Evolutionary conservation across 2,113 vertebrate species (phyloP), one percentile per base, ranked within the genome.

Genomic region (Brachyistius frenatus): DNA sequence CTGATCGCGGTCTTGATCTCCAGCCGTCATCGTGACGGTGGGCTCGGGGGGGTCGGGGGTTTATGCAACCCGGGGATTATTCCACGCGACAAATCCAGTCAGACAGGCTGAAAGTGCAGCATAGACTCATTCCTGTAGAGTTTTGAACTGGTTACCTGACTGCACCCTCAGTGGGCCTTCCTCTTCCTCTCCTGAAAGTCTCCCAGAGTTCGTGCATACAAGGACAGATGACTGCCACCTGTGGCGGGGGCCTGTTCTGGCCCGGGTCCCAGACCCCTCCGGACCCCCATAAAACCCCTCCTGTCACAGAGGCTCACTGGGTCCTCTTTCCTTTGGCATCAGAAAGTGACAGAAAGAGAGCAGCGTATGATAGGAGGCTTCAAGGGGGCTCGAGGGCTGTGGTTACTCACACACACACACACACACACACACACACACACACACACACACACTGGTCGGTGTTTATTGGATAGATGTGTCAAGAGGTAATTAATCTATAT

Each of bases 1-100:
- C 75, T 44, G 65, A 84, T 86, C 76, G 72, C 76, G 72, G 72
- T 84, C 80, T 89, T 91, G 80, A 92, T 93, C 89, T 90, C 61
- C 65, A 60, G 88, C 63, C 8, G 11, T 78, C 49, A 79, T 61
- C 44, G 57, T 74, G 78, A 54, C 71, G 80, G 81, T 85, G 84
- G 79, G 63, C 46, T 73, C 49, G 32, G 9, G 69, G 9, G 69
- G 83, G 86, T 87, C 87, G 78, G 49, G 6, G 86, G 23, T 23
- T 91, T 90, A 91, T 74, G 87, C 76, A 93, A 93, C 87, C 53
- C 11, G 0, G 10, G 74, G 76, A 90, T 91, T 87, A 89, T 76
- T 77, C 72, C 60, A 53, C n/a, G 39, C 57, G 81, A 89, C 73
- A 87, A 80, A 90, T 62, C 62, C 80, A 87, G 62, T 91, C 74